Conservation (phyloP, 2,888 invertebrate species). For the Cephus pygmeus region DNA sequence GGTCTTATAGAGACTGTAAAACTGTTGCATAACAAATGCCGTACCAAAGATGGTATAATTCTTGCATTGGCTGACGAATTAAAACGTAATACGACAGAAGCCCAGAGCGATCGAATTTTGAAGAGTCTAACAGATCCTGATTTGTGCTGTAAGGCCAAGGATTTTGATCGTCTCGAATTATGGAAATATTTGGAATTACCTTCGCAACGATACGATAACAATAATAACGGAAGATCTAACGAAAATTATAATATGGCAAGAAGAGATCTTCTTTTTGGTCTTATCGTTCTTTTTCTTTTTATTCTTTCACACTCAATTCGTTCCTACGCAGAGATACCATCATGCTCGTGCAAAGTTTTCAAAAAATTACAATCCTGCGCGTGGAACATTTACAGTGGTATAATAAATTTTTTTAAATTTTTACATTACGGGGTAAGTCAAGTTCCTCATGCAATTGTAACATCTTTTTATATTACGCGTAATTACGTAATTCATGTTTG, state of each 20-base stretch:
- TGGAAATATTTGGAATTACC: conserved; percentile 25
- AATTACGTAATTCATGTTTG: neutral
- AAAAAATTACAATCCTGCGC: neutral
- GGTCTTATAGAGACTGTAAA: conserved; percentile 27
- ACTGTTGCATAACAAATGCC: conserved; percentile 32
- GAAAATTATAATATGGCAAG: neutral
- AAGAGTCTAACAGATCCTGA: conserved; percentile 15
- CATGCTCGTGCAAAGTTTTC: neutral
- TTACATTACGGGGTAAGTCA: neutral
- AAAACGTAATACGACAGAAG: conserved; percentile 14
- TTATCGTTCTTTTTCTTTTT: conserved; percentile 27
- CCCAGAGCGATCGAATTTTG: conserved; percentile 22
- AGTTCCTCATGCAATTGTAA: neutral
- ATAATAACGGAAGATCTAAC: neutral
- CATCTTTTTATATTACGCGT: neutral
- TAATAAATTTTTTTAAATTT: neutral
- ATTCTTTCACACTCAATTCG: conserved; percentile 21
- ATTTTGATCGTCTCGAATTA: conserved; percentile 30
- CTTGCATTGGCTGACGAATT: conserved; percentile 33
- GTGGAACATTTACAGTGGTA: neutral
- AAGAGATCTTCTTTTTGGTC: conserved; percentile 29
- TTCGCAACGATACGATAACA: neutral
- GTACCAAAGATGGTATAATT: conserved; percentile 36
- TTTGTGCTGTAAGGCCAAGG: conserved; percentile 6
- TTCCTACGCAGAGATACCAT: conserved; percentile 7